Percentiles rank a stretch among this genome's conserved stretches.
phyloP scores from a whole-genome alignment of 1,140 invertebrate genomes.

The Penaeus chinensis region DNA sequence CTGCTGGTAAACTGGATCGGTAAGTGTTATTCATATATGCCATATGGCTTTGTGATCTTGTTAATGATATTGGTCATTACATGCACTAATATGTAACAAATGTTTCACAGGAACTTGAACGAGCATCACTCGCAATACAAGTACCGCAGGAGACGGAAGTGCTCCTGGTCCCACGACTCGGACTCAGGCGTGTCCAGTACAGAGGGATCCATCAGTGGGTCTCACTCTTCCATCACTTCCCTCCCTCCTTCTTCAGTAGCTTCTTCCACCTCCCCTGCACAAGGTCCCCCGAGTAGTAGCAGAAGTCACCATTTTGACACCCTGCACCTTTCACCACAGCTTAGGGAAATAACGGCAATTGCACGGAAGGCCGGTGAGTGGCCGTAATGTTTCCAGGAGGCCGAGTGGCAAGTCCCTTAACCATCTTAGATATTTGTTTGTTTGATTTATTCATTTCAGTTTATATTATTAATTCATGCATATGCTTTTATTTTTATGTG shows the following conservation, averaged over 20 bases:
- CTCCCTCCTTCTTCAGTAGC: constrained; percentile 26
- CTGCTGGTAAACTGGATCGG: constrained; percentile 51
- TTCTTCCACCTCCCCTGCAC: constrained; percentile 60
- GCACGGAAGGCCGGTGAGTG: constrained; percentile 78
- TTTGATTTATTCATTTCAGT: not conserved
- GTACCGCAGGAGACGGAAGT: constrained; percentile 75
- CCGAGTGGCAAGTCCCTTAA: not conserved
- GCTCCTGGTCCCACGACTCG: constrained; percentile 80
- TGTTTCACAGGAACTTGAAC: constrained; percentile 53
- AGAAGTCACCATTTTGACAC: constrained; percentile 71
- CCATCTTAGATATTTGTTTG: not conserved
- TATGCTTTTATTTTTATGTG: too few relatives aligned
- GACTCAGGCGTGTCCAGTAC: constrained; percentile 72
- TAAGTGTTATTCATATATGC: constrained; percentile 16
- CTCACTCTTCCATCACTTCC: constrained; percentile 60
- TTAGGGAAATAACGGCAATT: constrained; percentile 83
- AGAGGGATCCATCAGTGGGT: constrained; percentile 67
- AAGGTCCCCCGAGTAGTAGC: constrained; percentile 70
- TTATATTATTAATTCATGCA: too few relatives aligned
- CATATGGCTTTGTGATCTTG: too few relatives aligned
- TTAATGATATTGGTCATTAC: too few relatives aligned
- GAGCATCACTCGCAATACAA: constrained; percentile 62
- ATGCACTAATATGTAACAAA: not conserved
- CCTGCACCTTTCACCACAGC: constrained; percentile 58
- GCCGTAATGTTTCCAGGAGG: not conserved